Evolutionary conservation across 2,888 invertebrate genomes (phyloP), one percentile per base, ranked within the genome.

Genomic region (Agrypnus murinus): DNA sequence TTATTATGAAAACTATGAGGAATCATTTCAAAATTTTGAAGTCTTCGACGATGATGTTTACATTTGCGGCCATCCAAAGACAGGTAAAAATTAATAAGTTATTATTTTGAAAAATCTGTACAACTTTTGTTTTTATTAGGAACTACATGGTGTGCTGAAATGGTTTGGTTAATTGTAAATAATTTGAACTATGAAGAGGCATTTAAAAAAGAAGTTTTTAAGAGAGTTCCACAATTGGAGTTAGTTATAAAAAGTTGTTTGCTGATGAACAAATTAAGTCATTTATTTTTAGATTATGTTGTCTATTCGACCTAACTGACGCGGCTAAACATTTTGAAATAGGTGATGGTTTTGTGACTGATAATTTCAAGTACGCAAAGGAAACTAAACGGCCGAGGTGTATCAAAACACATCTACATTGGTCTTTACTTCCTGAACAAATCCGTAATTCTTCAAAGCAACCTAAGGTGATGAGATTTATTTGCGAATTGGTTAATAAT

Each of bases 331-430:
- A 3, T 25, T 5, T 25, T 25, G 5, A 25, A 3, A 25, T 25
- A 25, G 5, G 5, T 3, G 25, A 25, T n/a, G n/a, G 25, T 25
- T 25, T 25, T 25, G 25, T 25, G 25, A 25, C 25, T 25, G 5
- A 3, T 25, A 25, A 5, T 25, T 25, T 36, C 10, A 17, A n/a
- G 0, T 38, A 7, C 17, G 17, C 17, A 8, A 1, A 57, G 38
- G 12, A 19, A 17, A n/a, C 4, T 1, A 71, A 74, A 46, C 71
- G 77, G n/a, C 78, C 79, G 0, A 81, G 91, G 14, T 90, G 89
- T 75, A 89, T 92, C 53, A 92, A 92, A 81, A 89, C 90, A 0
- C 92, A 92, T 79, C 83, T 92, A 40, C 91, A 91, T 0, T 86
- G 89, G 59, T 86, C 88, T 0, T 81, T 92, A 15, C 81, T 92